Evolutionary conservation across 1,140 invertebrate genomes (phyloP), one percentile per base, ranked within the genome.

Genomic region (Sycophaga agraensis): DNA sequence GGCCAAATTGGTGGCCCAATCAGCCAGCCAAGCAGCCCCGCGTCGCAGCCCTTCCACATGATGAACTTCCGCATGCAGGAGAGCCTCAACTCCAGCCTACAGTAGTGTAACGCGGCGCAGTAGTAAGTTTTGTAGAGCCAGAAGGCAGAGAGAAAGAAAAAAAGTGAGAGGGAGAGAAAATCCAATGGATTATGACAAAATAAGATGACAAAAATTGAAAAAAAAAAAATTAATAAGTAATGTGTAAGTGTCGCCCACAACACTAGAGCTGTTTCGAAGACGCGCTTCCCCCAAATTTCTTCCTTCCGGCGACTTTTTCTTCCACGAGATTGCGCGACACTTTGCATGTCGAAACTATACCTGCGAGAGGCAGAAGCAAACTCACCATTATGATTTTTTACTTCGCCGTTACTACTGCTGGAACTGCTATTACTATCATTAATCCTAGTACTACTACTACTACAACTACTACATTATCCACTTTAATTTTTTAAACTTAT

Each of bases 1-100:
- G 78, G 74, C 62, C 76, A 77, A 53, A 49, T 53, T 14, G 64
- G 74, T 63, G 72, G 72, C 40, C 63, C 70, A 40, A 79, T 77
- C 63, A 80, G 72, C 68, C 82, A 72, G 69, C 82, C 84, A 11
- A 75, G 79, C 55, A 85, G 84, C 72, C 84, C 85, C 19, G 82
- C 84, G 19, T 86, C 84, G 76, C 88, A 83, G 37, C 87, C 84
- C 42, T 90, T 84, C 79, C 88, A 88, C 78, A 89, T 88, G 85
- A 88, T 88, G 70, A 87, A 87, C 75, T 90, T 87, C 75, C 88
- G 88, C 70, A 75, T 89, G 65, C 86, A 84, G 51, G 84, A 87
- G 66, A 76, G 78, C 70, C 74, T 81, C 73, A 81, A 81, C 66
- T 78, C 78, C 69, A 81, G 75, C 73, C 73, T 81, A 74, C 79